phyloP scores from a whole-genome alignment of 2,888 invertebrate species.

The Zygaena filipendulae region DNA sequence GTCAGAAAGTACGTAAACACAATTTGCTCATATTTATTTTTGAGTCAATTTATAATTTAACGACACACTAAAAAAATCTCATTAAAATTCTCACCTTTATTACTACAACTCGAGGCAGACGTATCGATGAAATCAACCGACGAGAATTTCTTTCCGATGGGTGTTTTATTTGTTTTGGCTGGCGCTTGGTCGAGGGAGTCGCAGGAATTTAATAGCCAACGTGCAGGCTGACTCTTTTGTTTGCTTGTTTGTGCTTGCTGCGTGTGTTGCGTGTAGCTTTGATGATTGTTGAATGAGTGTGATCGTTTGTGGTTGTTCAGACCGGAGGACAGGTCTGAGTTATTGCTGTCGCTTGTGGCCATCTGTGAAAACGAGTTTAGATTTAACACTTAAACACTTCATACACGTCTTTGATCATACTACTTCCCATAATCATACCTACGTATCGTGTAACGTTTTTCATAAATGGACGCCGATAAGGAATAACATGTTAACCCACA shows the following conservation, averaged over 20 bases:
- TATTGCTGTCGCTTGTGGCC: conserved; percentile 71
- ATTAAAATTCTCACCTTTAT: conserved; percentile 51
- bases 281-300: conserved; percentile 77
- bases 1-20: no score
- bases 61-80: no score
- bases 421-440: conserved; percentile 5
- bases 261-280: conserved; percentile 73
- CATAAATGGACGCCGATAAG: no score
- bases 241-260: conserved; percentile 70
- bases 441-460: no score
- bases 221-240: conserved; percentile 69
- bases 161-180: conserved; percentile 51
- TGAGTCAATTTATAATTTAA: no score
- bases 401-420: conserved; percentile 2
- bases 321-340: conserved; percentile 55
- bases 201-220: conserved; percentile 60
- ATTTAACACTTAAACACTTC: conserved; percentile 15
- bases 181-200: conserved; percentile 61
- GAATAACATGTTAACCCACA: no score
- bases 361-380: conserved; percentile 53
- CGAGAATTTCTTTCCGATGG: conserved; percentile 69
- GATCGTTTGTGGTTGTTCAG: conserved; percentile 74
- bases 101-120: conserved; percentile 65
- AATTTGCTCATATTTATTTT: no score
- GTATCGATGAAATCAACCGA: conserved; percentile 65